phyloP scores from a whole-genome alignment of 2,888 invertebrate species.

The Harpalus rubripes region DNA sequence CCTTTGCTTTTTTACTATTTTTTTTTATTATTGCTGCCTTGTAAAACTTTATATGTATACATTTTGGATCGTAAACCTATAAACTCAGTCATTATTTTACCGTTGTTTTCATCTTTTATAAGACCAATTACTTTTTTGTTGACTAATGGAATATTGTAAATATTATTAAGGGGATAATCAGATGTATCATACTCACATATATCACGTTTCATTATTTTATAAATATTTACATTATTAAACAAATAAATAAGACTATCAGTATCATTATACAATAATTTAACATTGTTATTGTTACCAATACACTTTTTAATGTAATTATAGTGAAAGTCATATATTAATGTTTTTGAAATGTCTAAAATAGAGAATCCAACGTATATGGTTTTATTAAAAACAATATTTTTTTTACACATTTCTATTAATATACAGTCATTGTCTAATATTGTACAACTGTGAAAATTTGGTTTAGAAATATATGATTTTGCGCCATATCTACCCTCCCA shows the following conservation, averaged over 20 bases:
- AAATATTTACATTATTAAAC: too few species aligned
- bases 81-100: conserved; percentile 72
- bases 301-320: not conserved
- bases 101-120: conserved; percentile 73
- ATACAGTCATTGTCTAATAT: conserved; percentile 65
- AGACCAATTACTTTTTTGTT: conserved; percentile 72
- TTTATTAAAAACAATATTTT: conserved; percentile 23
- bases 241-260: not conserved
- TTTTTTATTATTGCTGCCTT: conserved; percentile 69
- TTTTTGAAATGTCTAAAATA: conserved; percentile 29
- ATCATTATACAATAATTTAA: not conserved
- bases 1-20: conserved; percentile 56
- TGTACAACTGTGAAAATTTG: conserved; percentile 71
- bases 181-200: not conserved
- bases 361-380: conserved; percentile 4
- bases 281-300: not conserved
- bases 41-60: conserved; percentile 67
- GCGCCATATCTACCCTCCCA: conserved; percentile 72
- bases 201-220: not conserved
- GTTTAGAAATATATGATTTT: conserved; percentile 71
- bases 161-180: not conserved
- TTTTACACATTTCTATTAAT: conserved; percentile 21
- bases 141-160: conserved; percentile 69
- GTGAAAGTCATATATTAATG: not conserved
- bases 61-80: conserved; percentile 71